phyloP scores from a whole-genome alignment of 1,140 invertebrate genomes.

The Procambarus virginalis region DNA sequence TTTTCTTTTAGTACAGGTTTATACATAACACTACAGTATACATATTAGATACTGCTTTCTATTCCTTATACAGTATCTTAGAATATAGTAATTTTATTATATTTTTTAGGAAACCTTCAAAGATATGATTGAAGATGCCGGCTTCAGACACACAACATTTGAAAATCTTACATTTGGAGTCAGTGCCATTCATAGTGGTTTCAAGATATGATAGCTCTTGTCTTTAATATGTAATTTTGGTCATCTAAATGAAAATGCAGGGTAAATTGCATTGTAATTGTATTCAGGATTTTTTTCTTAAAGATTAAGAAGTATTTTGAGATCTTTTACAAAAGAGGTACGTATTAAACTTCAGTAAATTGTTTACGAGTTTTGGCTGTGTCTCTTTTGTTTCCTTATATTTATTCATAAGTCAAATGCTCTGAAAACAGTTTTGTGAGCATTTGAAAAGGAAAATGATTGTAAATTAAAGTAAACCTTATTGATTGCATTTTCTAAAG shows the following conservation, averaged over 20 bases:
- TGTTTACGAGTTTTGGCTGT: too few relatives aligned
- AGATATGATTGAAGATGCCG: constrained; percentile 89
- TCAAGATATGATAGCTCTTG: constrained; percentile 80
- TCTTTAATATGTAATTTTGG: background rate
- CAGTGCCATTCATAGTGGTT: constrained; percentile 95
- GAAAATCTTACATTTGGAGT: constrained; percentile 93
- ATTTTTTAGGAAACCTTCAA: constrained; percentile 87
- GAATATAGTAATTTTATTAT: background rate
- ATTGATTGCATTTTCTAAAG: too few relatives aligned
- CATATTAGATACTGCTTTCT: background rate
- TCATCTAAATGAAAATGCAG: background rate
- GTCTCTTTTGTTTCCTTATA: too few relatives aligned
- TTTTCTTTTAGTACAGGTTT: background rate
- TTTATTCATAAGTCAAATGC: too few relatives aligned
- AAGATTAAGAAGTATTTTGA: background rate
- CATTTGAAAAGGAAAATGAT: too few relatives aligned
- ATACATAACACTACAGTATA: background rate
- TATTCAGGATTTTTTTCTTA: background rate
- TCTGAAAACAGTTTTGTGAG: too few relatives aligned
- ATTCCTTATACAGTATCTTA: background rate
- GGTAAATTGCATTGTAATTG: background rate
- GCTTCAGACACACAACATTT: constrained; percentile 89
- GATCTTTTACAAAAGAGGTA: background rate
- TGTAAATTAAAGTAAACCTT: too few relatives aligned
- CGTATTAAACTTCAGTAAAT: background rate